phyloP scores from a whole-genome alignment of 2,888 invertebrate genomes.

The Temnothorax ravouxi region DNA sequence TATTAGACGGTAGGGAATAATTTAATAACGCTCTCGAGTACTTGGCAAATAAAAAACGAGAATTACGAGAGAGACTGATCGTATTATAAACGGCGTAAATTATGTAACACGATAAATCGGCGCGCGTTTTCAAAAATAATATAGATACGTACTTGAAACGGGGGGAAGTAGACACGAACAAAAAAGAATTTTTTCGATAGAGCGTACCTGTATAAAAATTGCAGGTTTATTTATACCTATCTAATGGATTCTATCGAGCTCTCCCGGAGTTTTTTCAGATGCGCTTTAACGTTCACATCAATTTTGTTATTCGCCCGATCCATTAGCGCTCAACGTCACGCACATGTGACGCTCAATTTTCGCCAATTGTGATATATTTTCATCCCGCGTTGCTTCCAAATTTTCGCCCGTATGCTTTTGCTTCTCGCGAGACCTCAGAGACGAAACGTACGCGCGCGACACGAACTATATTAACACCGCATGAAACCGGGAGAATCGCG shows the following conservation, averaged over 20 bases:
- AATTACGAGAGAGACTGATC: background rate
- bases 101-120: background rate
- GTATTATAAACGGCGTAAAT: constrained; percentile 12
- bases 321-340: constrained; percentile 30
- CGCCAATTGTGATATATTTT: constrained; percentile 48
- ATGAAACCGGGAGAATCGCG: constrained; percentile 48
- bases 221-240: constrained; percentile 36
- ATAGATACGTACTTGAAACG: background rate
- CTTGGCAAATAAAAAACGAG: background rate
- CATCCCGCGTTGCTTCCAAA: background rate
- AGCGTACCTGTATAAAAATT: constrained; percentile 6
- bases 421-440: constrained; percentile 5
- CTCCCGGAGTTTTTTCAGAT: constrained; percentile 29
- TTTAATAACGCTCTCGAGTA: background rate
- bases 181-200: constrained; percentile 23
- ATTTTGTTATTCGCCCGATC: constrained; percentile 49
- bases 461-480: constrained; percentile 35
- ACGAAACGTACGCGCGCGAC: background rate
- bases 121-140: background rate
- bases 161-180: background rate
- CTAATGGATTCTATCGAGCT: constrained; percentile 43
- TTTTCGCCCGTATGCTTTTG: background rate
- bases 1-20: background rate
- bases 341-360: constrained; percentile 42
- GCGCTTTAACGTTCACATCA: constrained; percentile 39